Conservation (phyloP, 35 echinoderm and acorn worm species). For the Lytechinus pictus region DNA sequence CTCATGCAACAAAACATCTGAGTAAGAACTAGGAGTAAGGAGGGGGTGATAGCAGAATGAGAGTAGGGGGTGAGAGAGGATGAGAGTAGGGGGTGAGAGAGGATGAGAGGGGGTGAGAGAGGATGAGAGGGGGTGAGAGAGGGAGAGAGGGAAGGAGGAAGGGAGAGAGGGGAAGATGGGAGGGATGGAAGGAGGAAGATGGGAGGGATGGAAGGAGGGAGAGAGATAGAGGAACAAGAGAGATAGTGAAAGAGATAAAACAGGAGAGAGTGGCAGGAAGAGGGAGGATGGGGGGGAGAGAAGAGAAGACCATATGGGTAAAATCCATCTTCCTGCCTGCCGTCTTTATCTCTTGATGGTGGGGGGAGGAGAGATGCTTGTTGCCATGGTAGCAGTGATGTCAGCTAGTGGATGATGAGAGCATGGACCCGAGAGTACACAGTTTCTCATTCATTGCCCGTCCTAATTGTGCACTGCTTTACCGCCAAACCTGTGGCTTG, state of each 20-base stretch:
- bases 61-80: neutral
- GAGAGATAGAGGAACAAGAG: neutral
- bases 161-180: no score
- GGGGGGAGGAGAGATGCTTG: neutral
- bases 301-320: neutral
- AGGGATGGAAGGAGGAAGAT: no score
- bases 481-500: neutral
- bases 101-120: no score
- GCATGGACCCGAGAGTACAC: neutral
- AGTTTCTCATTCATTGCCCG: neutral
- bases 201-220: no score
- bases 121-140: no score
- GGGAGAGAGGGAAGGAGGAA: no score
- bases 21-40: neutral
- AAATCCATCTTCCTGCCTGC: neutral
- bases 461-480: neutral
- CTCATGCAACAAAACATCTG: neutral
- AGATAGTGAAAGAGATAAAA: neutral
- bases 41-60: neutral
- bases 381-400: neutral
- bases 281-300: neutral
- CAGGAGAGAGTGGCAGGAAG: neutral
- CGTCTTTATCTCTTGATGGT: neutral
- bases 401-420: neutral
- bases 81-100: neutral